phyloP scores from a whole-genome alignment of 2,888 invertebrate genomes.

The Hyles lineata region DNA sequence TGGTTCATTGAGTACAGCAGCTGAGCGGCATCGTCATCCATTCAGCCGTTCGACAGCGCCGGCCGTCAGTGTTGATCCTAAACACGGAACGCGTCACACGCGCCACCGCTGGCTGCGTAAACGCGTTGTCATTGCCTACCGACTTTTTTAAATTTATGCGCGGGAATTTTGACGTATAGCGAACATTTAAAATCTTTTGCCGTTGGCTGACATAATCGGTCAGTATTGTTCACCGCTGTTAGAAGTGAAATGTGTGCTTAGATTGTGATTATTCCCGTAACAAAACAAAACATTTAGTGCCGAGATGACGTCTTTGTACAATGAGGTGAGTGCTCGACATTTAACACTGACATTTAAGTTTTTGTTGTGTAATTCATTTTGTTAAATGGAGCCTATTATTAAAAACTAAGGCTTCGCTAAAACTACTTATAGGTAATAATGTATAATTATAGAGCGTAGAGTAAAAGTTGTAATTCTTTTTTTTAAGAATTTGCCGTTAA shows the following conservation, averaged over 20 bases:
- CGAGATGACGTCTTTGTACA: conserved; percentile 78
- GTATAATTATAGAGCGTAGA: background rate
- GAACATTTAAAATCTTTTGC: conserved; percentile 37
- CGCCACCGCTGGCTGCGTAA: conserved; percentile 69
- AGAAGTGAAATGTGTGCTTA: conserved; percentile 73
- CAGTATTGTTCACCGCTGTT: conserved; percentile 32
- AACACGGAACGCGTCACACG: conserved; percentile 81
- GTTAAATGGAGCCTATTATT: conserved; percentile 16
- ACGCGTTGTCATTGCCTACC: conserved; percentile 59
- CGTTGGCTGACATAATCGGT: conserved; percentile 29
- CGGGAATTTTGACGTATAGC: conserved; percentile 71
- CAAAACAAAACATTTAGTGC: conserved; percentile 62
- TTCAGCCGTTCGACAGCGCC: conserved; percentile 62
- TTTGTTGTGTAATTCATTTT: conserved; percentile 70
- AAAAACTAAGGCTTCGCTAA: background rate
- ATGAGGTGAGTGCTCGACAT: conserved; percentile 82
- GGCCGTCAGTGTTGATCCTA: conserved; percentile 75
- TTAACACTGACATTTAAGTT: conserved; percentile 74
- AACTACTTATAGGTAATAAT: background rate
- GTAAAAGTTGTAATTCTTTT: background rate
- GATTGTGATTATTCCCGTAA: conserved; percentile 63
- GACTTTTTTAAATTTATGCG: conserved; percentile 56
- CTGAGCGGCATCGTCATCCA: conserved; percentile 71
- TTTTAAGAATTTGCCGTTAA: background rate
- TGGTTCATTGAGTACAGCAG: conserved; percentile 82